phyloP scores from a whole-genome alignment of 2,113 vertebrate genomes.

The Eudorcas thomsonii region DNA sequence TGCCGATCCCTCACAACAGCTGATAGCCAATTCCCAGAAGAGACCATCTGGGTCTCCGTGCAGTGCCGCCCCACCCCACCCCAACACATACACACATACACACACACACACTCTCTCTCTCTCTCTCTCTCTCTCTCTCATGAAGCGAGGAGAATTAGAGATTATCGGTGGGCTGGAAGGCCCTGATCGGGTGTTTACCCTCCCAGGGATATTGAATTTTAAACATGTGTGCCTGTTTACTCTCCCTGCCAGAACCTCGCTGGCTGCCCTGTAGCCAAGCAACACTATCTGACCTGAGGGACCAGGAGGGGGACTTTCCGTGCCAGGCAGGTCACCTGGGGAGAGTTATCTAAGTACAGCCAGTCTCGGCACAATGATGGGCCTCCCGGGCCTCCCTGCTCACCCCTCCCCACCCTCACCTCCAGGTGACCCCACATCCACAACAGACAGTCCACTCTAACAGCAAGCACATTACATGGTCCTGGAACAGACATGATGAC shows the following conservation, averaged over 20 bases:
- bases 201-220: conserved; percentile 54
- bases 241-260: conserved; percentile 7
- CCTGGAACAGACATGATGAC: neutral
- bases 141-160: neutral
- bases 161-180: conserved; percentile 25
- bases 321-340: conserved; percentile 43
- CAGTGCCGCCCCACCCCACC: neutral
- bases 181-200: conserved; percentile 31
- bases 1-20: neutral
- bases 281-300: conserved; percentile 66
- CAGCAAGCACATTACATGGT: neutral
- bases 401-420: neutral
- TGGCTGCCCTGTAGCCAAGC: conserved; percentile 51
- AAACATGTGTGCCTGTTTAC: conserved; percentile 62
- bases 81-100: neutral
- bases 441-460: neutral
- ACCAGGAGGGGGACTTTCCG: neutral
- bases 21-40: conserved; percentile 46
- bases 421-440: neutral
- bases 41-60: conserved; percentile 37
- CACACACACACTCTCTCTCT: neutral
- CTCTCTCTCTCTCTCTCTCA: neutral
- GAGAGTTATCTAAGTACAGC: conserved; percentile 40
- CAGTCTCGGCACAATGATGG: neutral
- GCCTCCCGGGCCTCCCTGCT: neutral